phyloP scores from a whole-genome alignment of 2,113 vertebrate species.

The Scatophagus argus region DNA sequence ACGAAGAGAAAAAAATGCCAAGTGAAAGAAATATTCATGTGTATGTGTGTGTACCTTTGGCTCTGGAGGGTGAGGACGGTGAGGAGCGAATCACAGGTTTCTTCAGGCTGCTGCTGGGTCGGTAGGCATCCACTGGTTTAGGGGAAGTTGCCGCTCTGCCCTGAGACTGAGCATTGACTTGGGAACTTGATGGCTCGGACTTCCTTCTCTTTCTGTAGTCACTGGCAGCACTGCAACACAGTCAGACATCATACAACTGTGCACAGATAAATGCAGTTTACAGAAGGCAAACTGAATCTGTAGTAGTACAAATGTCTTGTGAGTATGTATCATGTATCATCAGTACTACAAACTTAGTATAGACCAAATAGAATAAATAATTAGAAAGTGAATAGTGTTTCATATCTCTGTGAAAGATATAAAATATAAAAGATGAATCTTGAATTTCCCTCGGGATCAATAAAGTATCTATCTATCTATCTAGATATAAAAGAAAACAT shows the following conservation, averaged over 20 bases:
- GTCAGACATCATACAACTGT: conserved; percentile 10
- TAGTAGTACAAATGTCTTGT: not conserved
- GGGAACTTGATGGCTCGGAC: conserved; percentile 93
- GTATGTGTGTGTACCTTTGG: conserved; percentile 89
- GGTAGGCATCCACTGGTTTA: conserved; percentile 81
- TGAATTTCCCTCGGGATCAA: too few species aligned
- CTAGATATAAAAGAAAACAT: too few species aligned
- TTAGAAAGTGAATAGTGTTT: not conserved
- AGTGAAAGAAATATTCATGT: not conserved
- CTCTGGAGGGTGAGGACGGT: conserved; percentile 93
- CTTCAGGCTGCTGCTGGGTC: conserved; percentile 86
- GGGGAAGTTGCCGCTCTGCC: conserved; percentile 77
- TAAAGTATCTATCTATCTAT: too few species aligned
- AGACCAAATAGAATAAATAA: not conserved
- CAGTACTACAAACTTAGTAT: not conserved
- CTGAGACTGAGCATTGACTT: conserved; percentile 81
- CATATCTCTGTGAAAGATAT: not conserved
- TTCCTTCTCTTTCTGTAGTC: conserved; percentile 97
- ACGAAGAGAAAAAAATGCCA: not conserved
- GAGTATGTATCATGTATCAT: not conserved
- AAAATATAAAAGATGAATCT: too few species aligned
- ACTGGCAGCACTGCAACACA: conserved; percentile 86
- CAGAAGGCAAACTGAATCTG: not conserved
- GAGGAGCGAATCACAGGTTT: conserved; percentile 91
- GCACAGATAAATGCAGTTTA: not conserved